Conservation (phyloP, 2,797 vertebrate species). For the Podarcis lilfordi region DNA sequence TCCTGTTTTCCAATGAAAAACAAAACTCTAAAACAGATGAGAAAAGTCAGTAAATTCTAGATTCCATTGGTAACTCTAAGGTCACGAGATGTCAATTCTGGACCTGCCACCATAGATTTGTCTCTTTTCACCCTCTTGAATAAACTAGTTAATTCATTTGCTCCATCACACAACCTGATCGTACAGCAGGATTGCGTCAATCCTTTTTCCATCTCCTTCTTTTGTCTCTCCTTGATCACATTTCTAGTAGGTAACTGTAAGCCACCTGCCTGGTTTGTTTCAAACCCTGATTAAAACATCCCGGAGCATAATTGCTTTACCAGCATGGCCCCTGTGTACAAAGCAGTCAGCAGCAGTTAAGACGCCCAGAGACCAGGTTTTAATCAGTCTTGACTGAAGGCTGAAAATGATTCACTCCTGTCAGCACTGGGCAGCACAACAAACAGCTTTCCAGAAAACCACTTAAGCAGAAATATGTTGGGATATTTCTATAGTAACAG, state of each 20-base stretch:
- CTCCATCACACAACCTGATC: not conserved
- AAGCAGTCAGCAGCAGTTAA: slow-evolving; percentile 59
- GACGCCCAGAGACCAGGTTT: slow-evolving; percentile 71
- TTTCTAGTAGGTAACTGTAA: slow-evolving; percentile 45
- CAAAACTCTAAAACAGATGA: too few relatives aligned
- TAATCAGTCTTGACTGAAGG: slow-evolving; percentile 74
- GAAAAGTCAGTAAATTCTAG: too few relatives aligned
- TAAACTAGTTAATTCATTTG: not conserved
- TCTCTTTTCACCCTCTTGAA: not conserved
- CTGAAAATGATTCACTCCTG: slow-evolving; percentile 75
- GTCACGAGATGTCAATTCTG: too few relatives aligned
- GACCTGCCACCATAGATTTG: not conserved
- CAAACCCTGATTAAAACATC: slow-evolving; percentile 51
- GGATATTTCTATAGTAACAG: slow-evolving; percentile 83
- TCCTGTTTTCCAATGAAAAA: too few relatives aligned
- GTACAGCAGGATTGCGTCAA: slow-evolving; percentile 29
- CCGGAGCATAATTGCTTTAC: slow-evolving; percentile 67
- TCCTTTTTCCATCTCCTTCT: slow-evolving; percentile 4
- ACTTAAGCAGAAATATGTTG: slow-evolving; percentile 78
- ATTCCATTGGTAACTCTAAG: too few relatives aligned
- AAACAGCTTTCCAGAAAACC: slow-evolving; percentile 79
- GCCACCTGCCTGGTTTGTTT: slow-evolving; percentile 62
- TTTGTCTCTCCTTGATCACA: slow-evolving; percentile 37
- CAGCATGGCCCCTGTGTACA: slow-evolving; percentile 64
- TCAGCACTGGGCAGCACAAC: slow-evolving; percentile 75